Percentiles rank a stretch among this genome's conserved stretches.
Conservation (phyloP, 1,140 invertebrate genomes). For the Calycopis cecrops region DNA sequence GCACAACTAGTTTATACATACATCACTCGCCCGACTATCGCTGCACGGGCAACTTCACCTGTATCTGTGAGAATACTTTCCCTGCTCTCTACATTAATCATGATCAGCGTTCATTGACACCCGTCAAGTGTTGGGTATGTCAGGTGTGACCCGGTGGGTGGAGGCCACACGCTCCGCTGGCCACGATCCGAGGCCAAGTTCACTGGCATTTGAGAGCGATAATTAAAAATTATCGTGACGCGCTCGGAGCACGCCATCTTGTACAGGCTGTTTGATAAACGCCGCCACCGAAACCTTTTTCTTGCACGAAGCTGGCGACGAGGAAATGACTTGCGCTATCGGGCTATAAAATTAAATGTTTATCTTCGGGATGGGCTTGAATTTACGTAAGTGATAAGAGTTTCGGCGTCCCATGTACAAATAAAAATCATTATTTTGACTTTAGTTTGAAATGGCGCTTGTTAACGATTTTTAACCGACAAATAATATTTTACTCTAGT, state of each 20-base stretch:
- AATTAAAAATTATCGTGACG: slow-evolving; percentile 73
- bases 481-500: no score
- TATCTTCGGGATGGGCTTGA: neutral
- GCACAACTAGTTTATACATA: no score
- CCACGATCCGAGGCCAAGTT: slow-evolving; percentile 65
- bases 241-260: slow-evolving; percentile 62
- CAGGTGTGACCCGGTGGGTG: slow-evolving; percentile 59
- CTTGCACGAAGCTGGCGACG: slow-evolving; percentile 26
- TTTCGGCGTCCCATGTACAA: no score
- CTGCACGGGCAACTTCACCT: no score
- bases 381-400: neutral
- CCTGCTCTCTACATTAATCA: no score
- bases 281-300: slow-evolving; percentile 20
- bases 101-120: no score
- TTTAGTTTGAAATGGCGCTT: no score
- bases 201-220: slow-evolving; percentile 72
- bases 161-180: slow-evolving; percentile 54
- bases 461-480: no score
- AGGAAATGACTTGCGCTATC: slow-evolving; percentile 25
- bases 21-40: no score
- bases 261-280: slow-evolving; percentile 46
- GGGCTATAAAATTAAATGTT: slow-evolving; percentile 2
- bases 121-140: slow-evolving; percentile 22
- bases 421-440: no score
- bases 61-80: no score